Conservation (phyloP, 1,140 invertebrate genomes). For the Macrotrachela quadricornifera region DNA sequence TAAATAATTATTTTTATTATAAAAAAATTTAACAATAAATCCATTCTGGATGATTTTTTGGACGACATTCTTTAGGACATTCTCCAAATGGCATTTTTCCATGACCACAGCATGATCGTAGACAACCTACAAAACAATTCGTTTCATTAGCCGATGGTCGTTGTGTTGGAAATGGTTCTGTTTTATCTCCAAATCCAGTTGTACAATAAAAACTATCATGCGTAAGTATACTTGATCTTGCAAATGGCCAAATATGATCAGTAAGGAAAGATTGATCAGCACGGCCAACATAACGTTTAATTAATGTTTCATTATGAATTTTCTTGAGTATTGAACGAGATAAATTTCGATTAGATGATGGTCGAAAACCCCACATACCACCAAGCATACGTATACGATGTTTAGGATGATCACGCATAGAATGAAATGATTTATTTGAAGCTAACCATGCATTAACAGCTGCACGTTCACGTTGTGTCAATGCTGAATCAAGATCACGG, state of each 20-base stretch:
- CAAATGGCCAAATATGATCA: too few relatives aligned
- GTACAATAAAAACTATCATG: too few relatives aligned
- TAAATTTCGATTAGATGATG: too few relatives aligned
- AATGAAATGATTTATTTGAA: neutral
- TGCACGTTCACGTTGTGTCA: neutral
- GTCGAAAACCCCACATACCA: neutral
- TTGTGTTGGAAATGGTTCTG: too few relatives aligned
- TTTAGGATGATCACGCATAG: neutral
- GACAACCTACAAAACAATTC: slow-evolving; percentile 1
- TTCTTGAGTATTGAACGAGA: too few relatives aligned
- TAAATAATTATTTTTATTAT: too few relatives aligned
- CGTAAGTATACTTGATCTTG: too few relatives aligned
- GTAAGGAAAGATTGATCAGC: too few relatives aligned
- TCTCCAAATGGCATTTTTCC: neutral
- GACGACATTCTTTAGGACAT: slow-evolving; percentile 2
- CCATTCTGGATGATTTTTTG: slow-evolving; percentile 3
- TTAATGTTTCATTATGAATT: too few relatives aligned
- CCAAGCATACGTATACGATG: neutral
- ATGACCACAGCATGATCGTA: neutral
- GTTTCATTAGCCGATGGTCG: neutral
- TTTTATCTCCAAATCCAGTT: too few relatives aligned
- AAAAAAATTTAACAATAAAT: neutral
- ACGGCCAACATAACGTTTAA: too few relatives aligned
- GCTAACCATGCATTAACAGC: neutral
- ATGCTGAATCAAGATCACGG: slow-evolving; percentile 2